phyloP scores from a whole-genome alignment of 2,888 invertebrate species.

The Chloroclystis v-ata region DNA sequence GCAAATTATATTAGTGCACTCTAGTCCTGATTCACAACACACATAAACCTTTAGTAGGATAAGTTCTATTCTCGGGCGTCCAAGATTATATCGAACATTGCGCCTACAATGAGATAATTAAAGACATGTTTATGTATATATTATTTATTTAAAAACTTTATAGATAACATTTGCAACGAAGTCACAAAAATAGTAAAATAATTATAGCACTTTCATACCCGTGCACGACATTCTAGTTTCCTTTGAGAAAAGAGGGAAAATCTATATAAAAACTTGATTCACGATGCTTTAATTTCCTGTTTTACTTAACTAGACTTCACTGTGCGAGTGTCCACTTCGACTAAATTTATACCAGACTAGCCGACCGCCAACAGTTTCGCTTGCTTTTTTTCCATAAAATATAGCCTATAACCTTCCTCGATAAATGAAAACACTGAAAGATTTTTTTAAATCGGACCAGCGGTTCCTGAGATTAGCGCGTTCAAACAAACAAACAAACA shows the following conservation, averaged over 20 bases:
- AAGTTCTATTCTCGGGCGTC: background rate
- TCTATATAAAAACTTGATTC: no score
- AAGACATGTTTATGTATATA: no score
- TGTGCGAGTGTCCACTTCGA: conserved; percentile 32
- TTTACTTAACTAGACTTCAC: background rate
- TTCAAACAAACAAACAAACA: no score
- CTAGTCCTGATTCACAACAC: conserved; percentile 16
- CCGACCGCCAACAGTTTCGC: no score
- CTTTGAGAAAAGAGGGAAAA: background rate
- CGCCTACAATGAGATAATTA: background rate
- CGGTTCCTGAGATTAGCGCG: no score
- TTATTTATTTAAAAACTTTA: background rate
- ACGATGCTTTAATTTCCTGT: no score
- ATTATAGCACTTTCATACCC: background rate
- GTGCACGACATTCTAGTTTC: background rate
- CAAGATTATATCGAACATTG: background rate
- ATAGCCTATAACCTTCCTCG: no score
- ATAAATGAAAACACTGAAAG: no score
- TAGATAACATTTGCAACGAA: background rate
- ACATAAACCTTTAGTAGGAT: background rate
- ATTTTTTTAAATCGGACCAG: no score
- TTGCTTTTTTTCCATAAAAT: no score
- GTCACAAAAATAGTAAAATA: background rate
- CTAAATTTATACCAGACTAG: conserved; percentile 36
- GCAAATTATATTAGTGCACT: conserved; percentile 55